phyloP scores from a whole-genome alignment of 2,797 vertebrate genomes.

The Odontamblyopus lacepedii region DNA sequence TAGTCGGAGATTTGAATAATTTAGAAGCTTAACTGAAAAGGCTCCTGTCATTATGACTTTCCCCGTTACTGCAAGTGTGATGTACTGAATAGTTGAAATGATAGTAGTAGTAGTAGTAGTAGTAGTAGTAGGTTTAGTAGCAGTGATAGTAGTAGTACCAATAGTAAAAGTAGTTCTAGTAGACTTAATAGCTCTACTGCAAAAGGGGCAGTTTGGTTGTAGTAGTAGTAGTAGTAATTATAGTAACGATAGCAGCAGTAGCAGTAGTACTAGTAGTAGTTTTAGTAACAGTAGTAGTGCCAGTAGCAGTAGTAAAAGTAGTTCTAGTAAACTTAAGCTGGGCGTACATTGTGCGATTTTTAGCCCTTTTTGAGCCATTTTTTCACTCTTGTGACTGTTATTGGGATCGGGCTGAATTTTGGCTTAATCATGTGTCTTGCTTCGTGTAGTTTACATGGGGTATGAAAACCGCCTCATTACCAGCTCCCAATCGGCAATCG shows the following conservation, averaged over 20 bases:
- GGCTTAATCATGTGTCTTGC: no score
- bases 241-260: no score
- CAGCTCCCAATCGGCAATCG: no score
- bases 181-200: not conserved
- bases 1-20: conserved; percentile 39
- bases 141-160: not conserved
- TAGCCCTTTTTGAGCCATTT: no score
- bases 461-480: no score
- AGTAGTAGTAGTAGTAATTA: not conserved
- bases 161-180: not conserved
- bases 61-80: not conserved
- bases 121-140: not conserved
- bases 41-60: not conserved
- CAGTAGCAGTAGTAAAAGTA: not conserved
- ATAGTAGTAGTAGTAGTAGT: not conserved
- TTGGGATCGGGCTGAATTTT: no score
- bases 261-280: not conserved
- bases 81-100: not conserved
- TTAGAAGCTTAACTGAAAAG: conserved; percentile 6
- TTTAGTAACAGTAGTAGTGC: not conserved
- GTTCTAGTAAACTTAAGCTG: not conserved
- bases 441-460: no score
- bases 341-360: no score
- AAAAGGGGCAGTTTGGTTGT: not conserved
- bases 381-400: no score